phyloP scores from a whole-genome alignment of 2,113 vertebrate species.

The Ptilonorhynchus violaceus region DNA sequence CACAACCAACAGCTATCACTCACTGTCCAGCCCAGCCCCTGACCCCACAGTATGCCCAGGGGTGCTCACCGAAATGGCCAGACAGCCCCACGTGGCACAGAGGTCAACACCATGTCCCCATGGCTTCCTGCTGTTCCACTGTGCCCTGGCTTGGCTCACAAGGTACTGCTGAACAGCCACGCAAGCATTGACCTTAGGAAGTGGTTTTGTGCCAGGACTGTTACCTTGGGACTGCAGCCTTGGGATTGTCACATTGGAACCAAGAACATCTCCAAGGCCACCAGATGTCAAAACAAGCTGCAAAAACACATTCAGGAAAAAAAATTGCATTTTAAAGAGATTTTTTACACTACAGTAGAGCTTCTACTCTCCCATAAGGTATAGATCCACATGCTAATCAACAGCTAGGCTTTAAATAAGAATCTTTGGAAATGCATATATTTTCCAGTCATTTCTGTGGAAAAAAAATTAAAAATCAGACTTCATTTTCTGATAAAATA shows the following conservation, averaged over 20 bases:
- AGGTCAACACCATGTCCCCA: rapidly evolving
- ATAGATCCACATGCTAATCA: neutral
- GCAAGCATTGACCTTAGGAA: neutral
- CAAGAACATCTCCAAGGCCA: neutral
- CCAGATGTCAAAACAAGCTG: neutral
- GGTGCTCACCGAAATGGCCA: rapidly evolving
- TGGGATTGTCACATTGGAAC: neutral
- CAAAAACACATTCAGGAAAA: neutral
- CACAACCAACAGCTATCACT: rapidly evolving
- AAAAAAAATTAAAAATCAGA: neutral
- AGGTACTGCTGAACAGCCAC: neutral
- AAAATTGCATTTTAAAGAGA: neutral
- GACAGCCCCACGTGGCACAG: neutral
- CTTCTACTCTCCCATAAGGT: neutral
- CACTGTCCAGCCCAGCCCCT: neutral
- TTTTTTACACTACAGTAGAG: neutral
- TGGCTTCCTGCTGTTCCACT: neutral
- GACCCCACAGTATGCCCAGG: rapidly evolving
- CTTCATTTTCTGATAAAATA: neutral
- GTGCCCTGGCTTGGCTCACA: rapidly evolving
- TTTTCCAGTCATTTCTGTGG: neutral
- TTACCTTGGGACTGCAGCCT: neutral
- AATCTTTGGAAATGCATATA: neutral
- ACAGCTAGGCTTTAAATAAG: neutral
- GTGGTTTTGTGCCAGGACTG: neutral